Evolutionary conservation across 2,888 invertebrate genomes (phyloP).

Genomic region (Piscicola geometra): DNA sequence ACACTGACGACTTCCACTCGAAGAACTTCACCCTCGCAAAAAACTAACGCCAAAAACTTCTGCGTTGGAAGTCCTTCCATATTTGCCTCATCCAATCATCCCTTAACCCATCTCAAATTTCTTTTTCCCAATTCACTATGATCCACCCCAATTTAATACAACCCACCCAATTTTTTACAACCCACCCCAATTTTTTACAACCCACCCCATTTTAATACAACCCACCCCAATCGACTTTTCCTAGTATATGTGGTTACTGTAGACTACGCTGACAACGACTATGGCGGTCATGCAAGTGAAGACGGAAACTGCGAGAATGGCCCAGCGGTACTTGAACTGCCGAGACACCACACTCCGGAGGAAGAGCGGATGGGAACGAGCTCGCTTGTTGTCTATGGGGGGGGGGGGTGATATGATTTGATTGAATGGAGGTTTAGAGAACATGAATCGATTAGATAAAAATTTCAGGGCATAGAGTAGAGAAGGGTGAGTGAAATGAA

Average conservation of each 20-base stretch:
- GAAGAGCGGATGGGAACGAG: constrained; percentile 42
- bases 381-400: not conserved
- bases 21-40: too few relatives aligned
- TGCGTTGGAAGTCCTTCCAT: too few relatives aligned
- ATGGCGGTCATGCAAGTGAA: constrained; percentile 44
- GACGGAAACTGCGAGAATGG: constrained; percentile 41
- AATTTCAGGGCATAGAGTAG: too few relatives aligned
- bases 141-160: not conserved
- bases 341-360: constrained; percentile 42
- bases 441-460: too few relatives aligned
- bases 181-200: not conserved
- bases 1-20: too few relatives aligned
- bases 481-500: too few relatives aligned
- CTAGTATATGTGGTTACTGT: constrained; percentile 40
- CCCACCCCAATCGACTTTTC: not conserved
- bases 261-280: constrained; percentile 45
- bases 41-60: too few relatives aligned
- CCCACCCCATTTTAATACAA: not conserved
- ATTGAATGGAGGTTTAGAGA: too few relatives aligned
- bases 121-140: too few relatives aligned
- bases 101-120: too few relatives aligned
- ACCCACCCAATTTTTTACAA: not conserved
- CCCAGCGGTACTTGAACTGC: constrained; percentile 43
- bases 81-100: too few relatives aligned
- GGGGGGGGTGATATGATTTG: not conserved